Conservation (phyloP, 2,888 invertebrate genomes). For the Caenorhabditis sp. region DNA sequence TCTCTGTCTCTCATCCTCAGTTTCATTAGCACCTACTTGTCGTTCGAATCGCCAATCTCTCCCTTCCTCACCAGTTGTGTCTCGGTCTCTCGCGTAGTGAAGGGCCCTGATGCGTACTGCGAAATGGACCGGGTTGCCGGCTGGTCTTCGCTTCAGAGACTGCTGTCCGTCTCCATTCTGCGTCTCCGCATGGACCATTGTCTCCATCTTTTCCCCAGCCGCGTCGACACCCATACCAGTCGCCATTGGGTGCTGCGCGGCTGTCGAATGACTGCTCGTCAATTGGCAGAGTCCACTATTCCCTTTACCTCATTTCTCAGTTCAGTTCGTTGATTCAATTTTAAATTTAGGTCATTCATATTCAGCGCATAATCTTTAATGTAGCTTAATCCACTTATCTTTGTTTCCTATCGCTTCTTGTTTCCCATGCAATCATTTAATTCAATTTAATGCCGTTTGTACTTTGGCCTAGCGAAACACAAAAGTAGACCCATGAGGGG, state of each 20-base stretch:
- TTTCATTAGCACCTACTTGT: conserved; percentile 56
- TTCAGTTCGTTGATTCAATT: conserved; percentile 20
- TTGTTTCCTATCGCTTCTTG: not conserved
- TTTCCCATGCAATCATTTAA: conserved; percentile 1
- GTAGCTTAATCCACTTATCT: no score
- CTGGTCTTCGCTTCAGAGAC: conserved; percentile 50
- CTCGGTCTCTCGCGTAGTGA: conserved; percentile 41
- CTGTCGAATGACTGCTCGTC: conserved; percentile 46
- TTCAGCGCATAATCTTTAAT: not conserved
- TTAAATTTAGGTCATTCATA: conserved; percentile 24
- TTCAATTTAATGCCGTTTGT: conserved; percentile 4
- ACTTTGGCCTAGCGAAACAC: not conserved
- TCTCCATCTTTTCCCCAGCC: conserved; percentile 20
- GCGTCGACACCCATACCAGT: conserved; percentile 56
- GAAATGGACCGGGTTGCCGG: conserved; percentile 59
- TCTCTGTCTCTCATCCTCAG: conserved; percentile 41
- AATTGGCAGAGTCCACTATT: conserved; percentile 23
- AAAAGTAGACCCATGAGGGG: conserved; percentile 2
- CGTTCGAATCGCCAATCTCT: conserved; percentile 59
- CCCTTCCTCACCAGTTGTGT: conserved; percentile 29
- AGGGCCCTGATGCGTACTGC: conserved; percentile 51
- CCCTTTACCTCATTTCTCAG: conserved; percentile 24
- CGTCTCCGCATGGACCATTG: conserved; percentile 46
- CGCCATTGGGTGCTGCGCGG: conserved; percentile 39
- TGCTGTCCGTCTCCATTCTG: conserved; percentile 44